These are phyloP conservation scores for Adelognathus sp. DNA, from an alignment of 2,888 invertebrate genomes.

Conservation along the genomic window DNA sequence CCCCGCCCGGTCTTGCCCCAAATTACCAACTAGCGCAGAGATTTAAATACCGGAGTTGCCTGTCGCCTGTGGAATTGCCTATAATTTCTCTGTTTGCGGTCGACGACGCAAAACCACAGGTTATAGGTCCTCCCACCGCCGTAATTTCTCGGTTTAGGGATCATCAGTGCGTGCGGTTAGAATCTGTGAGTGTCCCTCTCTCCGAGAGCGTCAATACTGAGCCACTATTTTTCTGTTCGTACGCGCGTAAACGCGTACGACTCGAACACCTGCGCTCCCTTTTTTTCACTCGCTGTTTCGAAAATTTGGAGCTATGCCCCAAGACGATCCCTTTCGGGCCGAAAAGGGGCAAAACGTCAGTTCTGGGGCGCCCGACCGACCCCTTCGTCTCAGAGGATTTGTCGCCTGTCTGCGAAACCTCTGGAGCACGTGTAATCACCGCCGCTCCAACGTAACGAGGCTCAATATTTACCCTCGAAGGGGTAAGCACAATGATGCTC, in stretches of 20 bases:
- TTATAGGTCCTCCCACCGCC: constrained; percentile 23
- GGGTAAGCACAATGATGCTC: constrained; percentile 61
- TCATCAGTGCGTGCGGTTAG: neutral
- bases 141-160: constrained; percentile 39
- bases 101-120: constrained; percentile 44
- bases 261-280: constrained; percentile 43
- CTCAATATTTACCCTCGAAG: constrained; percentile 74
- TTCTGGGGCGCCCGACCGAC: neutral
- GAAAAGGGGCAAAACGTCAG: neutral
- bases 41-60: constrained; percentile 51
- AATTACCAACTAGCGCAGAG: constrained; percentile 50
- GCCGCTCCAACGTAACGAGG: constrained; percentile 67
- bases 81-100: constrained; percentile 63
- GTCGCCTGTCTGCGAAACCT: constrained; percentile 19
- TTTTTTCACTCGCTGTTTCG: neutral
- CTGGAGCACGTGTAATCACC: constrained; percentile 31
- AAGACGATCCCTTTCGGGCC: constrained; percentile 11
- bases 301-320: constrained; percentile 27
- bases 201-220: constrained; percentile 19
- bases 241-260: constrained; percentile 12
- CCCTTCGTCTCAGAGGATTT: constrained; percentile 25
- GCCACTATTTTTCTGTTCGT: constrained; percentile 14
- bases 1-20: constrained; percentile 49
- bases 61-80: constrained; percentile 53
- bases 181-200: constrained; percentile 28